A percentile compares a stretch with the other conserved stretches of the same genome.
Evolutionary conservation across 2,113 vertebrate genomes (phyloP).

Genomic region (Oostethus manadensis): DNA sequence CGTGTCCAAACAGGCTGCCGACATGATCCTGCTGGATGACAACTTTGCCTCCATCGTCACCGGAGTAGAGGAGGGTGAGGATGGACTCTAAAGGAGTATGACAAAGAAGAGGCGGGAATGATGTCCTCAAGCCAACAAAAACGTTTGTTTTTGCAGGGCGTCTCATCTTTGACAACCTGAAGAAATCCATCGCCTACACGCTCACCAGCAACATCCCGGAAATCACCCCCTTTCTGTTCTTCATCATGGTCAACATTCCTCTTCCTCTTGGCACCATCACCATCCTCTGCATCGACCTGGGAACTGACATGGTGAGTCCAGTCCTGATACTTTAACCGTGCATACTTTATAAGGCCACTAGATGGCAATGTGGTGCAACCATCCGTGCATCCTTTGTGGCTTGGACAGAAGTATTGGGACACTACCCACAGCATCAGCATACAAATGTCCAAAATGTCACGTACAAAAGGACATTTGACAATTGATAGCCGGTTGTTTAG

Average conservation of each 20-base stretch:
- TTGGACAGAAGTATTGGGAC: no score
- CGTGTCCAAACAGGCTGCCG: constrained; percentile 87
- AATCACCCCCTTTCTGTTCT: constrained; percentile 89
- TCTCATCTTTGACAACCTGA: constrained; percentile 90
- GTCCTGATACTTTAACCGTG: no score
- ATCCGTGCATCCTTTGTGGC: no score
- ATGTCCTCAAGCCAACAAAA: neutral
- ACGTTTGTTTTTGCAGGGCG: constrained; percentile 68
- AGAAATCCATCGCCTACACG: constrained; percentile 91
- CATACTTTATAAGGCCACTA: constrained; percentile 9
- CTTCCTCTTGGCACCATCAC: constrained; percentile 89
- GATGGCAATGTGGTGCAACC: constrained; percentile 25
- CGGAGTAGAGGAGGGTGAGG: constrained; percentile 86
- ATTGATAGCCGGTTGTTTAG: no score
- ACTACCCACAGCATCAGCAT: no score
- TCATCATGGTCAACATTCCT: constrained; percentile 89
- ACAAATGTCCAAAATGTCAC: no score
- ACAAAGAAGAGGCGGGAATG: neutral
- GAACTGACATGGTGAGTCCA: constrained; percentile 85
- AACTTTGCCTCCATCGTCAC: constrained; percentile 91
- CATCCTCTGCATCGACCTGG: constrained; percentile 90
- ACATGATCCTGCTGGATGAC: constrained; percentile 90
- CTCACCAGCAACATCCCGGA: constrained; percentile 93
- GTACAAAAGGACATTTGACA: no score
- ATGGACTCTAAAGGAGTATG: neutral